These are phyloP conservation scores for Dendrocincla fuliginosa DNA, from an alignment of 2,797 vertebrate genomes.

Conservation along the genomic window DNA sequence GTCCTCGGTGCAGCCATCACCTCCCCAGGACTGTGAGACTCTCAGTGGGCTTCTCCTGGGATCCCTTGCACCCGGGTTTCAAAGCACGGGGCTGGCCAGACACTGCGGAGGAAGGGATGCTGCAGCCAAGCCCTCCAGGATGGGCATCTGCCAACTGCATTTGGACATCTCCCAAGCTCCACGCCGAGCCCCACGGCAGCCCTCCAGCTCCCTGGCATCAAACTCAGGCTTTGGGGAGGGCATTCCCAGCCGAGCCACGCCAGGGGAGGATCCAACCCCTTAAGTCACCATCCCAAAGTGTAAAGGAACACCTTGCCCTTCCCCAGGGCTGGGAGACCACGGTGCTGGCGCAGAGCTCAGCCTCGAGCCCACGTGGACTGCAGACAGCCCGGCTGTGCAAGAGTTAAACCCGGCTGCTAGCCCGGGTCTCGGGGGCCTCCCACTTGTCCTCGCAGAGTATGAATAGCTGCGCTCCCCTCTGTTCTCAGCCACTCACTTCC, in stretches of 20 bases:
- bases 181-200: not conserved
- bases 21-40: fast-evolving
- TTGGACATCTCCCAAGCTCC: not conserved
- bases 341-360: not conserved
- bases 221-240: not conserved
- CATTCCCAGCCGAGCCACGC: not conserved
- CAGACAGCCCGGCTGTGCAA: not conserved
- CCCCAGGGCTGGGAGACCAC: not conserved
- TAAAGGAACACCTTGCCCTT: not conserved
- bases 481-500: constrained; percentile 32
- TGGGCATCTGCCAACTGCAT: not conserved
- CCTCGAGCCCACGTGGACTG: not conserved
- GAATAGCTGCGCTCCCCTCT: constrained; percentile 73
- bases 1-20: fast-evolving
- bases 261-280: not conserved
- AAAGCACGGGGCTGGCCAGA: fast-evolving
- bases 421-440: constrained; percentile 64
- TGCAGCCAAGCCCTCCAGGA: not conserved
- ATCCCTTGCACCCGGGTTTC: fast-evolving
- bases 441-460: constrained; percentile 68
- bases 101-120: fast-evolving
- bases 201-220: not conserved
- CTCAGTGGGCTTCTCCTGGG: fast-evolving
- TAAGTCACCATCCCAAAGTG: not conserved
- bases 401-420: constrained; percentile 66